phyloP scores from a whole-genome alignment of 2,888 invertebrate species.

The Sesia apiformis region DNA sequence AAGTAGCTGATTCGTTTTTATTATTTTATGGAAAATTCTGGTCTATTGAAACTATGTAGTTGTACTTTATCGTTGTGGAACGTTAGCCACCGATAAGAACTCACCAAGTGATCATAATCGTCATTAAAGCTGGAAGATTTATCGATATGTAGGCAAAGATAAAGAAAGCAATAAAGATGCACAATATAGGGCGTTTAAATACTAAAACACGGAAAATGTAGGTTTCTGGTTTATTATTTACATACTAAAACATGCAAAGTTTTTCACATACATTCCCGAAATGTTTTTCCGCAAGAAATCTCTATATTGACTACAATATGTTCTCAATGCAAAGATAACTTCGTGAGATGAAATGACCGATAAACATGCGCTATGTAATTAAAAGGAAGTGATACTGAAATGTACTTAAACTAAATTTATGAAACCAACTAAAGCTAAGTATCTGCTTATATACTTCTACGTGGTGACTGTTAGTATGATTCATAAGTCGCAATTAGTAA shows the following conservation, averaged over 20 bases:
- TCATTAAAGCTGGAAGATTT: too few species aligned
- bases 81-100: too few species aligned
- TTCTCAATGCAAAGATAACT: neutral
- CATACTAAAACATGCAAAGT: slow-evolving; percentile 26
- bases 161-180: too few species aligned
- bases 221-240: neutral
- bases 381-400: slow-evolving; percentile 31
- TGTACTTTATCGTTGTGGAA: too few species aligned
- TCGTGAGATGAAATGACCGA: slow-evolving; percentile 13
- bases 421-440: slow-evolving; percentile 22
- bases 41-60: too few species aligned
- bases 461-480: slow-evolving; percentile 50
- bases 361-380: slow-evolving; percentile 24
- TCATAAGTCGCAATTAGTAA: slow-evolving; percentile 35
- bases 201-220: neutral
- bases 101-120: too few species aligned
- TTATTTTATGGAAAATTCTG: too few species aligned
- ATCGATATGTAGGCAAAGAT: too few species aligned
- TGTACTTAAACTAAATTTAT: slow-evolving; percentile 24
- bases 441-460: slow-evolving; percentile 9
- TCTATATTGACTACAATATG: too few species aligned
- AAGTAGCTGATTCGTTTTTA: too few species aligned
- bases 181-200: too few species aligned
- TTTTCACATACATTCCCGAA: slow-evolving; percentile 18
- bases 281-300: neutral